A percentile compares a stretch with the other conserved stretches of the same genome.
phyloP scores from a whole-genome alignment of 2,797 vertebrate species.

The Cossypha dichroa region DNA sequence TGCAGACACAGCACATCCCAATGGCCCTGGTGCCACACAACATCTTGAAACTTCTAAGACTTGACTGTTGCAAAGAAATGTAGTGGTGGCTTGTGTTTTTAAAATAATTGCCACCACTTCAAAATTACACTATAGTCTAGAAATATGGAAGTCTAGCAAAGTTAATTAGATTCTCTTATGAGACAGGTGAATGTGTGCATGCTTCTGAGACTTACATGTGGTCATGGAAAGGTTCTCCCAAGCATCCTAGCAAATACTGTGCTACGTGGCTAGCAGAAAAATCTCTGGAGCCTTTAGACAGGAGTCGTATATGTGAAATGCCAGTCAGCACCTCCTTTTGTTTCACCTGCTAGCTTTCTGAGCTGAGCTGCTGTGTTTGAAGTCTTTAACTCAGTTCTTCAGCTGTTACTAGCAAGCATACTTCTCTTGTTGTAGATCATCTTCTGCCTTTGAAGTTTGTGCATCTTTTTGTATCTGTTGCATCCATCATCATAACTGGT shows the following conservation, averaged over 20 bases:
- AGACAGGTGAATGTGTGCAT: neutral
- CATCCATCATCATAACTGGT: neutral
- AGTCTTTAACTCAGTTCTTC: neutral
- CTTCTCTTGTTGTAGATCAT: neutral
- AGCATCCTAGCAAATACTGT: neutral
- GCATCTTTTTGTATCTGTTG: neutral
- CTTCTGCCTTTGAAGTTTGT: neutral
- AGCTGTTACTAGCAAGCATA: neutral
- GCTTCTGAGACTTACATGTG: neutral
- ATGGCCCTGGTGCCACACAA: neutral
- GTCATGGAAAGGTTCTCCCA: neutral
- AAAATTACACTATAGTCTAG: neutral
- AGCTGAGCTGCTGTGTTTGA: neutral
- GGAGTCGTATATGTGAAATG: rapidly evolving
- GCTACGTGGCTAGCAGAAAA: neutral
- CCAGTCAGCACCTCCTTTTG: neutral
- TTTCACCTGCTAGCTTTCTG: neutral
- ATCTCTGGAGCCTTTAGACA: neutral
- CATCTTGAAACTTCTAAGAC: neutral
- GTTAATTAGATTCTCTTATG: neutral
- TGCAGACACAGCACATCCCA: neutral
- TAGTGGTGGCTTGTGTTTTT: neutral
- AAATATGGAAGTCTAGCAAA: neutral
- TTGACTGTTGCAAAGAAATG: neutral
- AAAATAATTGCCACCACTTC: neutral